These are phyloP conservation scores for Chionodraco myersi DNA, from an alignment of 2,113 vertebrate species.

Conservation along the genomic window DNA sequence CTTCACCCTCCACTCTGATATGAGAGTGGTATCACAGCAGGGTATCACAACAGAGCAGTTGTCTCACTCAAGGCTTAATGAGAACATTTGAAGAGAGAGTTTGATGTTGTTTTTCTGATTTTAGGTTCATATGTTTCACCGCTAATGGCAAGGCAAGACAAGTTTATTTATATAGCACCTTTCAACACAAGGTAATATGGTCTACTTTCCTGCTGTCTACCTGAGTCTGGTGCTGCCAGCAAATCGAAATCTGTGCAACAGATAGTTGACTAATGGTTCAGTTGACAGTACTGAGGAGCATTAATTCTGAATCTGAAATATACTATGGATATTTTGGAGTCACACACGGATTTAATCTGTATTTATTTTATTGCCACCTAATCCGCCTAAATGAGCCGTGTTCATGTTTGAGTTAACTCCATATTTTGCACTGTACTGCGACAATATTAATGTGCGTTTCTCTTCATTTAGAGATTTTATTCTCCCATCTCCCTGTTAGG, in stretches of 20 bases:
- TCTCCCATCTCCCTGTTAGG: too few relatives aligned
- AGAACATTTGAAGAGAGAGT: background rate
- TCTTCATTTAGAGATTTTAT: too few relatives aligned
- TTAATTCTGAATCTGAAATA: too few relatives aligned
- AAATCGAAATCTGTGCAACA: background rate
- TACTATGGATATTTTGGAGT: too few relatives aligned
- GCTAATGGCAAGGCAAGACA: too few relatives aligned
- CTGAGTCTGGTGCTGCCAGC: background rate
- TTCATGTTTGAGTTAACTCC: too few relatives aligned
- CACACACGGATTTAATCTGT: too few relatives aligned
- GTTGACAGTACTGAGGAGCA: background rate
- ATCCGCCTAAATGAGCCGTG: too few relatives aligned
- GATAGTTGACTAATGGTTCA: background rate
- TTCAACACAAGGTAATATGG: background rate
- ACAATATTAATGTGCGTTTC: too few relatives aligned
- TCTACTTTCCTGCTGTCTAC: background rate
- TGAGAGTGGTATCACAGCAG: slow-evolving; percentile 24
- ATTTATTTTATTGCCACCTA: too few relatives aligned
- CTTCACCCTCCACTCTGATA: slow-evolving; percentile 7
- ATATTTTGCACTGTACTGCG: too few relatives aligned
- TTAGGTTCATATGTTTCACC: background rate
- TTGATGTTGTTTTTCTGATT: background rate
- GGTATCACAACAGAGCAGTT: slow-evolving; percentile 9
- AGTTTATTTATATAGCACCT: too few relatives aligned
- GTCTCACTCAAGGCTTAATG: slow-evolving; percentile 7